Base-by-base conservation (phyloP, 2,113 vertebrate species). In the Mastomys natalensis region DNA sequence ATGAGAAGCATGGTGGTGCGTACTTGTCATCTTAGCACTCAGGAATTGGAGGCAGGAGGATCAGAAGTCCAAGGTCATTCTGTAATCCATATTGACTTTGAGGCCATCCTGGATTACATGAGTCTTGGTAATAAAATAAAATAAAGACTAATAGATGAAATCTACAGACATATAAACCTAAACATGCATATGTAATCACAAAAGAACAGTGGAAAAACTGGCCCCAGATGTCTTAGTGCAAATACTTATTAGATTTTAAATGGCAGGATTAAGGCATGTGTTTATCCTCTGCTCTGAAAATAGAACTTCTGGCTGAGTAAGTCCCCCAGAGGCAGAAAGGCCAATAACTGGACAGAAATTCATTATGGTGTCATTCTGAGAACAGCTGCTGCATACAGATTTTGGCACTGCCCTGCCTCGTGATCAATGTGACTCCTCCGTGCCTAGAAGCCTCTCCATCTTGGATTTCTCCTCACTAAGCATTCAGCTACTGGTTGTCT, bases 391-490 rank as follows among this genome's bases (percentile, higher is more conserved):
- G 73, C 66, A 17, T 60, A 43, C 70, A 51, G 84, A 87, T 53
- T 15, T 70, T 68, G 84, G 78, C 90, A 43, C 60, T 91, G 1
- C 60, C 87, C 51, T 51, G 80, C 85, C 34, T 70, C 10, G 34
- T 16, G 78, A 86, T 96, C 89, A 87, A 17, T 73, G 90, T 34
- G 78, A 94, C 84, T 66, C 73, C 91, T 96, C 90, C 66, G 62
- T 91, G 78, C 29, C 74, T 43, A 43, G 31, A 53, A 90, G 70
- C 68, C 62, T 92, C 72, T 96, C 77, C 87, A 40, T 89, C 91
- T 97, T 87, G 62, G 34, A 64, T 97, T 94, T 97, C 92, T 82
- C 58, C 37, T 43, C 92, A 87, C 87, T 92, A 94, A 97, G 95
- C 90, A 68, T 74, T 87, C 90, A 87, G n/a, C 24, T 64, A 8